Conservation (phyloP, 2,797 vertebrate genomes). For the Trematomus bernacchii region DNA sequence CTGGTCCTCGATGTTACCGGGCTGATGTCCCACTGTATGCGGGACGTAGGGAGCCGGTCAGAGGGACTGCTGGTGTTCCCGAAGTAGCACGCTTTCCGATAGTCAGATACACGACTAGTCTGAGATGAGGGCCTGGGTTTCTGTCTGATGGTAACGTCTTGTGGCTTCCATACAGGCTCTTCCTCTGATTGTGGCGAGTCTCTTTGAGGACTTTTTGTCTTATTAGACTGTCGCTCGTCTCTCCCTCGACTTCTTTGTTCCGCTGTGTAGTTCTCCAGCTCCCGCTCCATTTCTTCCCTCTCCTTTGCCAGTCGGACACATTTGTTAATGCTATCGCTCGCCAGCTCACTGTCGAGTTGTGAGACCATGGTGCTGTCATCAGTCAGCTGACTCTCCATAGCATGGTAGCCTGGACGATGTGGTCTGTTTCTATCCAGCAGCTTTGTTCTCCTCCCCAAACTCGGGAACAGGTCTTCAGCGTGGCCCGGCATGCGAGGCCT, state of each 20-base stretch:
- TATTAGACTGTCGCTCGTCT: conserved; percentile 51
- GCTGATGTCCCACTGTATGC: conserved; percentile 87
- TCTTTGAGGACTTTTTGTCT: conserved; percentile 61
- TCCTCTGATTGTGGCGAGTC: conserved; percentile 53
- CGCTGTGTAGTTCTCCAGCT: conserved; percentile 74
- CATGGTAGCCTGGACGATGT: conserved; percentile 59
- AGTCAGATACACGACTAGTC: conserved; percentile 78
- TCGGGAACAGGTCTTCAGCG: conserved; percentile 73
- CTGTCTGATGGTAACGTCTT: conserved; percentile 80
- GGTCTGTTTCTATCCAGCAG: conserved; percentile 67
- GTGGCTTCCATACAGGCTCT: conserved; percentile 85
- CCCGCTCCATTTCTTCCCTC: conserved; percentile 82
- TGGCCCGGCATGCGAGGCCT: conserved; percentile 54
- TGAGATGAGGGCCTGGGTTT: conserved; percentile 77
- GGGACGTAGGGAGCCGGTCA: conserved; percentile 71
- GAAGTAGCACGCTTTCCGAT: conserved; percentile 86
- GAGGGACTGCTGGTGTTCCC: conserved; percentile 87
- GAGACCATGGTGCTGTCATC: conserved; percentile 77
- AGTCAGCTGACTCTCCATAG: conserved; percentile 75
- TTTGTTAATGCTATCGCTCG: conserved; percentile 77
- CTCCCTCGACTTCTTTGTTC: conserved; percentile 55
- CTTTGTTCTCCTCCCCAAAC: conserved; percentile 69
- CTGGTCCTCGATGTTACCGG: conserved; percentile 82
- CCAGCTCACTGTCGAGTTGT: conserved; percentile 75
- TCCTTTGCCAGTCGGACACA: conserved; percentile 81